Evolutionary conservation across 2,113 vertebrate species (phyloP).

Genomic region (Hemichromis elongatus): DNA sequence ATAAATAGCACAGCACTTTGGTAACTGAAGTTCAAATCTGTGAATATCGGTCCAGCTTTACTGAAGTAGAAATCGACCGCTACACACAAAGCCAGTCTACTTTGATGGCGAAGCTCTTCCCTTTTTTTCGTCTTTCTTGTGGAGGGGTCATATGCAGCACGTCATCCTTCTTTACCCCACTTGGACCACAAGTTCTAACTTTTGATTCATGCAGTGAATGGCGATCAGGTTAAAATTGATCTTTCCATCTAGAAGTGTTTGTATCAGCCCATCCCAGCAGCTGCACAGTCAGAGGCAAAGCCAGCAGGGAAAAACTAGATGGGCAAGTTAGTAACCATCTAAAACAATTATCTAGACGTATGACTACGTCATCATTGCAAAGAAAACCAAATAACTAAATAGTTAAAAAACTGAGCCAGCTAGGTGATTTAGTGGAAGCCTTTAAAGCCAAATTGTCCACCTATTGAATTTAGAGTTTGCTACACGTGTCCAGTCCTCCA

Average conservation of each 20-base stretch:
- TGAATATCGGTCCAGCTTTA: not conserved
- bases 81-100: not conserved
- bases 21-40: not conserved
- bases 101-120: not conserved
- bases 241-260: not conserved
- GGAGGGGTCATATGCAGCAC: not conserved
- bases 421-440: not conserved
- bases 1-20: not conserved
- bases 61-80: not conserved
- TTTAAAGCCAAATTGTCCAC: not conserved
- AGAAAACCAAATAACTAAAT: not conserved
- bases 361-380: not conserved
- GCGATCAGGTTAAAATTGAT: not conserved
- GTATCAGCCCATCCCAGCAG: not conserved
- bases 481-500: not conserved
- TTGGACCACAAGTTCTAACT: not conserved
- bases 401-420: not conserved
- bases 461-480: not conserved
- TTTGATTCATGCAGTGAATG: not conserved
- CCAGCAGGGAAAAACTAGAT: not conserved
- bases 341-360: not conserved
- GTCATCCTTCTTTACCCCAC: not conserved
- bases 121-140: not conserved
- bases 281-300: not conserved
- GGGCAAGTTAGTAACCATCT: not conserved